A percentile compares a stretch with the other conserved stretches of the same genome.
Conservation (phyloP, 2,888 invertebrate genomes). For the Orthonevra nobilis region DNA sequence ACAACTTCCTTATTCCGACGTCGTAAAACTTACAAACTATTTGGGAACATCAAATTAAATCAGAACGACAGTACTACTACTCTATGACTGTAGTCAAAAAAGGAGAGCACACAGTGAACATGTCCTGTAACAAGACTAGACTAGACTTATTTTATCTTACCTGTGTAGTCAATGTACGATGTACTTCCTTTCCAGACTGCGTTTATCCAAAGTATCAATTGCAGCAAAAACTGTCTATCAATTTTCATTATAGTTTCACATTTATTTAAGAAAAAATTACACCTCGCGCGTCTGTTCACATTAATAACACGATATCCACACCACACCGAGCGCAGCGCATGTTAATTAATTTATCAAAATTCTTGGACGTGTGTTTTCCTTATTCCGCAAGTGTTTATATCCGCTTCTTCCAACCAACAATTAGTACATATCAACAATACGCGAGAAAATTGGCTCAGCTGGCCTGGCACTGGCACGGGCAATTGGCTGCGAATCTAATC, state of each 20-base stretch:
- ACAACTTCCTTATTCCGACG: no score
- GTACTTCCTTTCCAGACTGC: slow-evolving; percentile 21
- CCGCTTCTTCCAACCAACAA: slow-evolving; percentile 18
- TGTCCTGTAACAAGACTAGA: no score
- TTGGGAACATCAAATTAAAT: no score
- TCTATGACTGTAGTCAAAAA: no score
- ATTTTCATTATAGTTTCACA: slow-evolving; percentile 60
- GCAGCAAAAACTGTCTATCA: slow-evolving; percentile 49
- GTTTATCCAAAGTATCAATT: slow-evolving; percentile 38
- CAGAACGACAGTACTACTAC: no score
- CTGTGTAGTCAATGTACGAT: slow-evolving; percentile 56
- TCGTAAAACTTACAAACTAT: no score
- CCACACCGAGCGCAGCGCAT: not conserved
- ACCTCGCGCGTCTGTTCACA: slow-evolving; percentile 26
- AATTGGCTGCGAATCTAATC: slow-evolving; percentile 30
- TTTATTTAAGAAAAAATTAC: slow-evolving; percentile 36
- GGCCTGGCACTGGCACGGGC: slow-evolving; percentile 13
- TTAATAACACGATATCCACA: slow-evolving; percentile 21
- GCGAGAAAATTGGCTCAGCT: slow-evolving; percentile 33
- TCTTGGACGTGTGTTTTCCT: slow-evolving; percentile 33
- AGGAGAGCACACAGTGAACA: no score
- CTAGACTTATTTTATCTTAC: slow-evolving; percentile 39
- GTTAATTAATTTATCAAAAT: slow-evolving; percentile 47
- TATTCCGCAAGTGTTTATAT: slow-evolving; percentile 59
- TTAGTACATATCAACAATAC: slow-evolving; percentile 18